Percentiles rank a stretch among this genome's conserved stretches.
phyloP scores from a whole-genome alignment of 2,888 invertebrate species.

The Oeneis ivallda region DNA sequence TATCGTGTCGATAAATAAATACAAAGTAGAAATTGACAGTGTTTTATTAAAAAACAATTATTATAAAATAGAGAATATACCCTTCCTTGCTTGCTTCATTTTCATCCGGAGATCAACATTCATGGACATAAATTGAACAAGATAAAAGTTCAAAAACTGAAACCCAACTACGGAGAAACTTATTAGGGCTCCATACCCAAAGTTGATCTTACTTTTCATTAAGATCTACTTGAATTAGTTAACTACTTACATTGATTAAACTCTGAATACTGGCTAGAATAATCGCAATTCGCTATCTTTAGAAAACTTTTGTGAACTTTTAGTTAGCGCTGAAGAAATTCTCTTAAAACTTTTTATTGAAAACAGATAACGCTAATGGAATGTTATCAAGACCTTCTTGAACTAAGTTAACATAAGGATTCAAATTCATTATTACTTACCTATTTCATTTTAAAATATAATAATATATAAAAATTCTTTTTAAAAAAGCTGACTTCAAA shows the following conservation, averaged over 20 bases:
- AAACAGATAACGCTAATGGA: conserved; percentile 6
- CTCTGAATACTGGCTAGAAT: conserved; percentile 2
- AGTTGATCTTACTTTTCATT: not conserved
- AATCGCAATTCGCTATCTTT: not conserved
- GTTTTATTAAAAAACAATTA: too few species aligned
- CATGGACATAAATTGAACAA: too few species aligned
- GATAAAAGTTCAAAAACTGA: too few species aligned
- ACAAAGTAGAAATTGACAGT: too few species aligned
- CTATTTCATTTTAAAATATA: not conserved
- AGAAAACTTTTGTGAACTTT: conserved; percentile 8
- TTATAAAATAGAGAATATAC: too few species aligned
- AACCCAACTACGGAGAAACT: too few species aligned
- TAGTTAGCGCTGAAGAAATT: conserved; percentile 10
- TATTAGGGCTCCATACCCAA: too few species aligned
- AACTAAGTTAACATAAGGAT: conserved; percentile 5
- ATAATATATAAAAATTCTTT: too few species aligned
- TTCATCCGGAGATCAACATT: too few species aligned
- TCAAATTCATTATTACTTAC: conserved; percentile 10
- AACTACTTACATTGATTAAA: not conserved
- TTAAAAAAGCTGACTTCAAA: too few species aligned
- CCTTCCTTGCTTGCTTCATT: too few species aligned
- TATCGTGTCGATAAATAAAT: too few species aligned
- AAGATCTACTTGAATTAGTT: not conserved
- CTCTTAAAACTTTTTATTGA: conserved; percentile 16
- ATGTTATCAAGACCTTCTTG: conserved; percentile 11